A percentile compares a stretch with the other conserved stretches of the same genome.
Conservation (phyloP, 1,140 invertebrate species). For the Mizuhopecten yessoensis region DNA sequence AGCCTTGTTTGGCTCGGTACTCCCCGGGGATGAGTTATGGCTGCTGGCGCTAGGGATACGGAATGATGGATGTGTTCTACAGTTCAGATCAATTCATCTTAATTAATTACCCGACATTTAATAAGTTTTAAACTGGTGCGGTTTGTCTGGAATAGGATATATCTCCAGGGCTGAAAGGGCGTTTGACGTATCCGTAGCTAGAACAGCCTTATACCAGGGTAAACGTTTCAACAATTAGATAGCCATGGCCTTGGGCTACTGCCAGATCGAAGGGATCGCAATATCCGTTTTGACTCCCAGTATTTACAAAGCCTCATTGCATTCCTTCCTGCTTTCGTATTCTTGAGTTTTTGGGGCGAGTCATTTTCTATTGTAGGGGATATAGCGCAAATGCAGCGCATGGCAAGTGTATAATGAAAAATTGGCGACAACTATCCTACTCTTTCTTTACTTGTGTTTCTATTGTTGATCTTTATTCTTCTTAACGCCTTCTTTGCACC, state of each 20-base stretch:
- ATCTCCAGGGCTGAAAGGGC: neutral
- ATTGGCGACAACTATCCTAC: too few relatives aligned
- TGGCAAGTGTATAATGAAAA: too few relatives aligned
- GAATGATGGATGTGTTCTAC: neutral
- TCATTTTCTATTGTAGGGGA: too few relatives aligned
- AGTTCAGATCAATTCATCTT: slow-evolving; percentile 1
- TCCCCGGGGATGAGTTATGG: neutral
- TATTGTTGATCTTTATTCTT: too few relatives aligned
- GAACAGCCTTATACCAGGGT: neutral
- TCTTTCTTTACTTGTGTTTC: too few relatives aligned
- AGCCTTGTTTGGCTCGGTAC: neutral
- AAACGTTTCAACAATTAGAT: neutral
- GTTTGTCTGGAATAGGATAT: neutral
- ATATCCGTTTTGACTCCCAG: too few relatives aligned
- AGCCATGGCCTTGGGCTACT: neutral
- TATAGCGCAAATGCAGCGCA: too few relatives aligned
- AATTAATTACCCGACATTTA: neutral
- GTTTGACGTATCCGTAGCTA: neutral
- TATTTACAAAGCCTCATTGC: too few relatives aligned
- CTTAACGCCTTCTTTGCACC: too few relatives aligned
- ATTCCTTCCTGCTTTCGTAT: too few relatives aligned
- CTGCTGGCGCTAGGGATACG: neutral
- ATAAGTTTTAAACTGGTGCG: neutral
- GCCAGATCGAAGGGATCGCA: neutral
- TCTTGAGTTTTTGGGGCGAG: too few relatives aligned